A percentile compares a stretch with the other conserved stretches of the same genome.
Evolutionary conservation across 2,797 vertebrate species (phyloP).

Genomic region (Borostomias antarcticus): DNA sequence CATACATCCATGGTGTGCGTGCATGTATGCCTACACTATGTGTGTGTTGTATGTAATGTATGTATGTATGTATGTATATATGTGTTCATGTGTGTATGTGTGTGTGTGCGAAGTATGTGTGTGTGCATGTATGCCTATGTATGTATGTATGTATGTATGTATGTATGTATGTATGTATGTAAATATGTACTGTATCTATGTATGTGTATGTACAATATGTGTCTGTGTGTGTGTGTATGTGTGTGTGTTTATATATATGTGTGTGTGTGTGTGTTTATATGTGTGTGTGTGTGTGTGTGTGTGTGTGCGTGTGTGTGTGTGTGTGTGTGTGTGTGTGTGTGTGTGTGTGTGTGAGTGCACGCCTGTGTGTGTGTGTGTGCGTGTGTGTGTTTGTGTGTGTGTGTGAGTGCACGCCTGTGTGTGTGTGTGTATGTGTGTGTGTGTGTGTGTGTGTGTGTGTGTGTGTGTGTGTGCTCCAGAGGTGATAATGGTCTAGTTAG

Average conservation of each 20-base stretch:
- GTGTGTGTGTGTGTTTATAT: background rate
- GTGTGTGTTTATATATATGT: conserved; percentile 1
- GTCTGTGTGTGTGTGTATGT: conserved; percentile 26
- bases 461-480: conserved; percentile 51
- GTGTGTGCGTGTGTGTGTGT: conserved; percentile 12
- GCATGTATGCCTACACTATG: too few species aligned
- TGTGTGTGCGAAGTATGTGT: background rate
- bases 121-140: too few species aligned
- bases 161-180: background rate
- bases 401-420: conserved; percentile 33
- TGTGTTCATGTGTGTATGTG: conserved; percentile 3
- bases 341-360: conserved; percentile 15
- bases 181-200: too few species aligned
- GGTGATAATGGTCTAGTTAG: conserved; percentile 45
- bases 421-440: conserved; percentile 19
- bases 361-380: too few species aligned
- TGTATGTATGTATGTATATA: conserved; percentile 21
- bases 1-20: too few species aligned
- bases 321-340: background rate
- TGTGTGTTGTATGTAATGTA: too few species aligned
- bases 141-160: too few species aligned
- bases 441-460: conserved; percentile 12
- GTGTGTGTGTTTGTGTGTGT: conserved; percentile 19
- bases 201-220: too few species aligned
- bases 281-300: background rate